Evolutionary conservation across 2,888 invertebrate genomes (phyloP).

Genomic region (Noctuana brunneofusca): DNA sequence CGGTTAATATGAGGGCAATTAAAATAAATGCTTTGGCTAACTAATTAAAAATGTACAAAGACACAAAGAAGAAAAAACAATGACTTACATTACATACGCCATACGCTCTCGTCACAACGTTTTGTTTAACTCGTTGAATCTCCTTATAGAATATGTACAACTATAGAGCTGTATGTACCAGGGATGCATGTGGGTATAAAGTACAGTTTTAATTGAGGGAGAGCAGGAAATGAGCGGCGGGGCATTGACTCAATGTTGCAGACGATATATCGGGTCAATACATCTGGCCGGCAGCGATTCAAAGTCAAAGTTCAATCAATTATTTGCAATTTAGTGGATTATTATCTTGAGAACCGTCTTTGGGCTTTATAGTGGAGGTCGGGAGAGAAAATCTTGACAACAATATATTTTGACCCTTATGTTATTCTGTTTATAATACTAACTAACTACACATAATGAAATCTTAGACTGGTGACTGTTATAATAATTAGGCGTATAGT

Average conservation of each 20-base stretch:
- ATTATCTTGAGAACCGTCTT: constrained; percentile 28
- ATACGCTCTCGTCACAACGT: neutral
- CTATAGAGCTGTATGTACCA: neutral
- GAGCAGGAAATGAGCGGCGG: constrained; percentile 49
- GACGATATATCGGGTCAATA: constrained; percentile 35
- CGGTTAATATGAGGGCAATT: neutral
- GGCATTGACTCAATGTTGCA: constrained; percentile 47
- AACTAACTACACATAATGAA: too few species aligned
- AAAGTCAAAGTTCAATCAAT: constrained; percentile 40
- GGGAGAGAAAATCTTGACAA: constrained; percentile 10
- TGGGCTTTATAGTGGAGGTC: constrained; percentile 9
- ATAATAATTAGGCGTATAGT: too few species aligned
- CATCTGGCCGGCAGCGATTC: constrained; percentile 33
- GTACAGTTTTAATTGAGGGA: constrained; percentile 32
- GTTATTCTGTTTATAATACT: too few species aligned
- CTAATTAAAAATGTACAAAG: neutral
- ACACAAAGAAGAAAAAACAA: neutral
- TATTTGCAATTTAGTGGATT: constrained; percentile 32
- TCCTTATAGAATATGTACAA: neutral
- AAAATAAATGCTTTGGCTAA: neutral
- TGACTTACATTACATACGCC: neutral
- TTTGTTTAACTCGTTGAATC: neutral
- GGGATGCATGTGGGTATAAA: constrained; percentile 2
- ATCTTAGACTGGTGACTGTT: too few species aligned
- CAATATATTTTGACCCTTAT: neutral